A percentile compares a stretch with the other conserved stretches of the same genome.
Conservation (phyloP, 2,113 vertebrate genomes). For the Dasyurus viverrinus region DNA sequence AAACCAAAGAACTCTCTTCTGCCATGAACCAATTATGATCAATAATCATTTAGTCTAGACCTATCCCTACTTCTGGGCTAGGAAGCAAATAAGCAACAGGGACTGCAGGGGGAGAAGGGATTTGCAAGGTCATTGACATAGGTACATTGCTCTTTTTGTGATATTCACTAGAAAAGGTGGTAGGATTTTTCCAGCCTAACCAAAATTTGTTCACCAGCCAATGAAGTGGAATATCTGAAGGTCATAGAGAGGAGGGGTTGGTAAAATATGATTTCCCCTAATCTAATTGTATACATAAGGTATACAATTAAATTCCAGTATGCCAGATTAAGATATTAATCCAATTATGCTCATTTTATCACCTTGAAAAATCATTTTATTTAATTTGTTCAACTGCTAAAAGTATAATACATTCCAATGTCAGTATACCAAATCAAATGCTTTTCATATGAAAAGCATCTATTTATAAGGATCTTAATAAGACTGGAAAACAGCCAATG, state of each 20-base stretch:
- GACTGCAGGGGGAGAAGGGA: not conserved
- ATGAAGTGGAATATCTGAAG: conserved; percentile 21
- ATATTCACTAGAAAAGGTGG: not conserved
- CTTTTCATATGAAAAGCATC: conserved; percentile 81
- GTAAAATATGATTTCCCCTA: conserved; percentile 71
- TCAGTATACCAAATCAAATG: conserved; percentile 81
- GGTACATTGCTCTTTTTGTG: not conserved
- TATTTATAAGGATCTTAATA: conserved; percentile 82
- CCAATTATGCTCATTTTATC: conserved; percentile 81
- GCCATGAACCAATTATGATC: not conserved
- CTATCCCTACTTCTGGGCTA: not conserved
- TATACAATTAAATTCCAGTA: conserved; percentile 77
- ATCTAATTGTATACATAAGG: conserved; percentile 68
- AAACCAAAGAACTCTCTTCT: not conserved
- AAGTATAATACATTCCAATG: conserved; percentile 78
- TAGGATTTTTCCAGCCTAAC: not conserved
- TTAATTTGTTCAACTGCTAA: conserved; percentile 82
- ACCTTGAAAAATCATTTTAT: conserved; percentile 79
- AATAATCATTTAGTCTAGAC: not conserved
- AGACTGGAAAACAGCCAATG: conserved; percentile 79
- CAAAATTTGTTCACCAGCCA: conserved; percentile 48
- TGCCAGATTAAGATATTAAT: conserved; percentile 83
- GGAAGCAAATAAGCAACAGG: not conserved
- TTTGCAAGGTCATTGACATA: not conserved
- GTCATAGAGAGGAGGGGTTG: conserved; percentile 43